phyloP scores from a whole-genome alignment of 1,140 invertebrate genomes.

The honey bee (Apis mellifera) region Amel_HAv3.1 CM009943.2:6584001-6584500 shows the following conservation, averaged over 20 bases:
- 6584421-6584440: not conserved
- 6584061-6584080: not conserved
- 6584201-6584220: slow-evolving; percentile 45
- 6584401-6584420: not conserved
- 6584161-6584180: slow-evolving; percentile 28
- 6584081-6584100: not conserved
- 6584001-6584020: slow-evolving; percentile 32
- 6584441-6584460: slow-evolving; percentile 25
- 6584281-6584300: not conserved
- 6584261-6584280: not conserved
- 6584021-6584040: slow-evolving; percentile 56
- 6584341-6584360: not conserved
- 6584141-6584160: slow-evolving; percentile 41
- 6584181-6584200: slow-evolving; percentile 33
- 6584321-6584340: not conserved
- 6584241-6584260: slow-evolving; percentile 17
- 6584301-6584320: not conserved
- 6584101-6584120: slow-evolving; percentile 24
- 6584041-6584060: slow-evolving; percentile 12
- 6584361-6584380: not conserved
- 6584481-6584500: not conserved
- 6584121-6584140: slow-evolving; percentile 25
- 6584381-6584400: not conserved
- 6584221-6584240: slow-evolving; percentile 41
- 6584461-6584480: slow-evolving; percentile 12